Percentiles rank a stretch among this genome's conserved stretches.
These are phyloP conservation scores for Hemicrepidius hirtus DNA, from an alignment of 2,888 invertebrate genomes.

Conservation along the genomic window DNA sequence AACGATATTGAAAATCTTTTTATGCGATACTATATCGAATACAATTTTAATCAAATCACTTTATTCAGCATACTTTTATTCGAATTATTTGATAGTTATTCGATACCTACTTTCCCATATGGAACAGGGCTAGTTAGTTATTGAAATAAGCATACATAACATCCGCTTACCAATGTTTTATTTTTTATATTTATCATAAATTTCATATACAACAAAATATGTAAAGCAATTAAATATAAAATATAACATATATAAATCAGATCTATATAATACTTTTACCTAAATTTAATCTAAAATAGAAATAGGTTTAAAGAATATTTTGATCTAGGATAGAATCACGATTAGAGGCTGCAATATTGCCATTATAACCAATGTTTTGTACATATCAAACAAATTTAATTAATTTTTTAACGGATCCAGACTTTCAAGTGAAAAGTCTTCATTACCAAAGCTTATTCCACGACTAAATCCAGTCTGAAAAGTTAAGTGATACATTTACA, in stretches of 20 bases:
- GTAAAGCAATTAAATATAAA: conserved; percentile 53
- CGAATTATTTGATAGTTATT: too few species aligned
- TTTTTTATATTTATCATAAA: conserved; percentile 52
- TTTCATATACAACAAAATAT: conserved; percentile 54
- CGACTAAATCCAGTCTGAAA: conserved; percentile 92
- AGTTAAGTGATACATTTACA: conserved; percentile 57
- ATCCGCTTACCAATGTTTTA: conserved; percentile 41
- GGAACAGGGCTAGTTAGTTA: too few species aligned
- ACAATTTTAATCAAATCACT: too few species aligned
- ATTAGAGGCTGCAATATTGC: conserved; percentile 43
- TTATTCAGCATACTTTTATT: too few species aligned
- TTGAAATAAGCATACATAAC: not conserved
- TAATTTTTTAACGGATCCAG: conserved; percentile 91
- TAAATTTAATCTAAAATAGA: conserved; percentile 44
- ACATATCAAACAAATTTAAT: conserved; percentile 54
- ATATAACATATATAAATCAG: conserved; percentile 51
- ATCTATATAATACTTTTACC: conserved; percentile 51
- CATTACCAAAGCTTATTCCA: conserved; percentile 91
- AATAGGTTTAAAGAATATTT: conserved; percentile 40
- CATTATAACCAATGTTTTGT: conserved; percentile 38
- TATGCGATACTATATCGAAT: too few species aligned
- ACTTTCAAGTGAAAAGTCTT: conserved; percentile 95
- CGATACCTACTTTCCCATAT: not conserved
- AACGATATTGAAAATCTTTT: too few species aligned
- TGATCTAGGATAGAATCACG: conserved; percentile 52